Evolutionary conservation across 2,888 invertebrate genomes (phyloP), one percentile per base, ranked within the genome.

Genomic region (Pteria penguin): DNA sequence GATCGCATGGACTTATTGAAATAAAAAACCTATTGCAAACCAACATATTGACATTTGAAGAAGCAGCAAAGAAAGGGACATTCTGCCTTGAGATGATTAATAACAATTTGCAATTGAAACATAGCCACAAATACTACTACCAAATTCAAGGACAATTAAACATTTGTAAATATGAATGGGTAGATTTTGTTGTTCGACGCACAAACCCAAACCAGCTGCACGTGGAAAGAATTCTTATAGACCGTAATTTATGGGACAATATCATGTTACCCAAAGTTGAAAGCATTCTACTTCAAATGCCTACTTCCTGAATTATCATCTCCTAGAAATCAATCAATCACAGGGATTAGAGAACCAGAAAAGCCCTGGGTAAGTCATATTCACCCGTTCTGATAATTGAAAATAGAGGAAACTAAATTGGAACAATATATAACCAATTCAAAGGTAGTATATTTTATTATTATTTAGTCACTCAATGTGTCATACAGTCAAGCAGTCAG

Each of bases 131-230:
- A n/a, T n/a, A n/a, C n/a, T n/a, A n/a, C n/a, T n/a, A n/a, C n/a
- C n/a, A n/a, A n/a, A n/a, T n/a, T n/a, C n/a, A n/a, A n/a, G n/a
- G n/a, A 55, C 8, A 27, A 72, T 26, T 78, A 24, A 57, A 75
- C 32, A 58, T 75, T 2, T 75, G 66, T 57, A 45, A 55, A 11
- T 4, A 60, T 8, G 67, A 57, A 24, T 78, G 78, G 78, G 29
- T 75, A 24, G 75, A 76, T 45, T 76, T 79, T 69, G 67, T 79
- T 31, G 67, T 70, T 2, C 24, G 79, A 33, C 65, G 62, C 29
- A 26, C 36, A 8, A 69, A 75, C 32, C 75, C 72, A 14, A 70
- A 79, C 62, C 72, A 79, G 22, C 18, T 75, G 3, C 29, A 57
- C 54, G 68, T 72, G 18, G 65, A 77, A 36, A 27, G 69, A 18